Conservation (phyloP, 2,888 invertebrate genomes). For the Chloroclysta siterata region DNA sequence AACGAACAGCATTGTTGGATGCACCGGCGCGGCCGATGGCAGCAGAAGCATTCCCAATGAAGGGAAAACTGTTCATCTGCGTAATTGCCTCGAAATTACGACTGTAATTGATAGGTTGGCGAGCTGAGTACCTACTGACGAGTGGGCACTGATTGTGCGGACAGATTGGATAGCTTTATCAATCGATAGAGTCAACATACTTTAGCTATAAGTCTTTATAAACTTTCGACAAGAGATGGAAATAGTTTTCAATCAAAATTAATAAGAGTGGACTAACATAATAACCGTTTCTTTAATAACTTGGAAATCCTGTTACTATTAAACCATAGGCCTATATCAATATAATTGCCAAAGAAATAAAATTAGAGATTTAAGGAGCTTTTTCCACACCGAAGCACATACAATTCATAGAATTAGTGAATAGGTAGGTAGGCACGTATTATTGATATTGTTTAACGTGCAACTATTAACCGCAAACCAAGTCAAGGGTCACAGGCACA, state of each 20-base stretch:
- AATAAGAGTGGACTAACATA: no score
- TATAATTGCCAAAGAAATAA: background rate
- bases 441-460: slow-evolving; percentile 26
- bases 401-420: background rate
- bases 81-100: slow-evolving; percentile 44
- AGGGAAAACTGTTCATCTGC: slow-evolving; percentile 43
- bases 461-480: slow-evolving; percentile 35
- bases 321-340: background rate
- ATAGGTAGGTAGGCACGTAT: background rate
- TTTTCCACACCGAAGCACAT: background rate
- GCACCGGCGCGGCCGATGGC: slow-evolving; percentile 11
- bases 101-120: slow-evolving; percentile 42
- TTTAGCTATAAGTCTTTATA: slow-evolving; percentile 1
- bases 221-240: background rate
- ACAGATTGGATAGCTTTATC: slow-evolving; percentile 41
- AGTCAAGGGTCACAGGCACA: slow-evolving; percentile 39
- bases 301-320: no score
- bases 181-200: slow-evolving; percentile 31
- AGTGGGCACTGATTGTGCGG: slow-evolving; percentile 41
- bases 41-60: slow-evolving; percentile 34
- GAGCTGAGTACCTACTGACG: slow-evolving; percentile 37
- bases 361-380: background rate
- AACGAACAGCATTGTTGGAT: slow-evolving; percentile 30
- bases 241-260: background rate
- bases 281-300: no score